phyloP scores from a whole-genome alignment of 2,888 invertebrate species.

The Coronaproctus castanopsis region DNA sequence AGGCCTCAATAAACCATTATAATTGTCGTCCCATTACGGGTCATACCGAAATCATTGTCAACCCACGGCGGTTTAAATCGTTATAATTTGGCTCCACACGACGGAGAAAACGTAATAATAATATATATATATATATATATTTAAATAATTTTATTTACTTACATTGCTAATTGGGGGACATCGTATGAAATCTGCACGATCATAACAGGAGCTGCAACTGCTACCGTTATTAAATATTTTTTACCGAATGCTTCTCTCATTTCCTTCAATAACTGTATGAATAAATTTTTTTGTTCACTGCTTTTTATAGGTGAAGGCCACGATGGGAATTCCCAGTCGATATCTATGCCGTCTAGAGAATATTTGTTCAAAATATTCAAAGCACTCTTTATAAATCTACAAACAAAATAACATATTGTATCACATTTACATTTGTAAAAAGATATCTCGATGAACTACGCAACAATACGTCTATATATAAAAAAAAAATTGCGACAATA shows the following conservation, averaged over 20 bases:
- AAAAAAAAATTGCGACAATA: no score
- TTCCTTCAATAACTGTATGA: constrained; percentile 51
- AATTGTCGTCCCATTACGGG: no score
- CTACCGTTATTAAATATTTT: constrained; percentile 41
- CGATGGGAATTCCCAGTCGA: constrained; percentile 77
- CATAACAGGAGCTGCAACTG: constrained; percentile 55
- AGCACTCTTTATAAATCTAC: constrained; percentile 34
- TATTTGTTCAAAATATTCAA: constrained; percentile 32
- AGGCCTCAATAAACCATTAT: no score
- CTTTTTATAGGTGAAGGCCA: constrained; percentile 26
- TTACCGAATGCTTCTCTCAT: constrained; percentile 43
- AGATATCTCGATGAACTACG: not conserved
- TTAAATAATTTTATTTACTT: no score
- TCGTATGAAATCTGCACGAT: constrained; percentile 60
- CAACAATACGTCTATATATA: constrained; percentile 19
- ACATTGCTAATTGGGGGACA: constrained; percentile 52
- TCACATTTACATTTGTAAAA: not conserved
- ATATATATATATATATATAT: no score
- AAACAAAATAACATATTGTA: constrained; percentile 15
- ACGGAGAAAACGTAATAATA: no score
- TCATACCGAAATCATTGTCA: no score
- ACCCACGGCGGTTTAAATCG: no score
- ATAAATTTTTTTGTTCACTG: constrained; percentile 44
- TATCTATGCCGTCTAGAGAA: constrained; percentile 46
- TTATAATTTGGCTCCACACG: no score